Evolutionary conservation across 2,888 invertebrate genomes (phyloP), one percentile per base, ranked within the genome.

Genomic region (Drosophila vallismaia): DNA sequence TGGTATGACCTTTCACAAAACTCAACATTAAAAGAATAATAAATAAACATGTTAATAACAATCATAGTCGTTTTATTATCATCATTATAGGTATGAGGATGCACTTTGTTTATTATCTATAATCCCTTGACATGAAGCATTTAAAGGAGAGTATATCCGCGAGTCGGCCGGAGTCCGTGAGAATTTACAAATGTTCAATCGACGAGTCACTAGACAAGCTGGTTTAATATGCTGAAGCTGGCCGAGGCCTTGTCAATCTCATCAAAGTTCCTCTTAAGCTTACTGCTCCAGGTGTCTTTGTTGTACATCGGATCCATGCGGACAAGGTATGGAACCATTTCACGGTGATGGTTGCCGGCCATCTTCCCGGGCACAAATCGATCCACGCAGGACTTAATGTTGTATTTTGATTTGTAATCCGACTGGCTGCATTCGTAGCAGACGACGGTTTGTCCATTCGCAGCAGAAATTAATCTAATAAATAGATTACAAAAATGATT

Each of bases 1-100:
- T 84, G 83, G 83, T 84, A 84, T 84, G 83, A 84, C 83, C 83
- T 86, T 86, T 84, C 83, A 84, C 86, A 84, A 86, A 86, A 84
- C 84, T 86, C 86, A 86, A 86, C 86, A 84, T 84, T 84, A 86
- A 84, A 84, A 84, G 83, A 86, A 78, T 75, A 86, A 84, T 84
- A 84, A 86, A 84, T 86, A 84, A 84, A 84, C 83, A 86, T 84
- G 83, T 86, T 83, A 84, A 81, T 84, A 81, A 83, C 84, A 84
- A 71, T 73, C 55, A 53, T 52, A 64, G 50, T 76, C 28, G 60
- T 68, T 78, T 79, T 71, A 71, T 74, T 19, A 19, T 19, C 19
- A 19, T 74, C 29, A 56, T 49, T 63, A 59, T 71, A 51, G 14
- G 48, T 48, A 56, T 49, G 45, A 54, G 52, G 31, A 33, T 71